These are phyloP conservation scores for Pluvialis apricaria DNA, from an alignment of 2,113 vertebrate genomes.

Conservation along the genomic window DNA sequence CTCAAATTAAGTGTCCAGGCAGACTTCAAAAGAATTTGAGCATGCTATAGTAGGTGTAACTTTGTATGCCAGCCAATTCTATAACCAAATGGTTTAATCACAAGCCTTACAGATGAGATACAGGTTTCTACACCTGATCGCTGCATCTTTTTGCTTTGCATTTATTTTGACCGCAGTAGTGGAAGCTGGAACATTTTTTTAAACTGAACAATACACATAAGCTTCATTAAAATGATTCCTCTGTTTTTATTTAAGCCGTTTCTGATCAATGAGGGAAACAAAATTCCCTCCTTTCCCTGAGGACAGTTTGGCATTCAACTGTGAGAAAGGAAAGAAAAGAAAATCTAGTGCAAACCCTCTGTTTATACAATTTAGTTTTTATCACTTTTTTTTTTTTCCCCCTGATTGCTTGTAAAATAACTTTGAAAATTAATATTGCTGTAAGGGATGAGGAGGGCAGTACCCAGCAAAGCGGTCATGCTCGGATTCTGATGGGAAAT, in stretches of 20 bases:
- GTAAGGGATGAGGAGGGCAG: no score
- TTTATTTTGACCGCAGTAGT: neutral
- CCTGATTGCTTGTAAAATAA: neutral
- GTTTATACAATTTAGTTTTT: neutral
- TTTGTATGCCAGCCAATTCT: conserved; percentile 51
- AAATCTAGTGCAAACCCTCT: neutral
- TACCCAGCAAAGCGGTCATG: neutral
- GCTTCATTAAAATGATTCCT: neutral
- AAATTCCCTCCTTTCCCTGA: conserved; percentile 21
- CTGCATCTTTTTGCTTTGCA: neutral
- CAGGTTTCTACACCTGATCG: neutral
- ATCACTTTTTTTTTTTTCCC: neutral
- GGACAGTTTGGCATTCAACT: conserved; percentile 15
- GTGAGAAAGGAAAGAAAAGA: neutral
- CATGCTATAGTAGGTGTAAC: conserved; percentile 40
- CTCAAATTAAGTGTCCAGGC: conserved; percentile 41
- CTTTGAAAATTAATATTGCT: neutral
- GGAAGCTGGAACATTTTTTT: neutral
- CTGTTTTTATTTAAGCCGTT: neutral
- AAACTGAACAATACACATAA: neutral
- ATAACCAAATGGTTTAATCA: conserved; percentile 68
- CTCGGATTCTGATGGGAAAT: neutral
- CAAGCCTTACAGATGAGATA: conserved; percentile 7
- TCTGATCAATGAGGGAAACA: neutral
- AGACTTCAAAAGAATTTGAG: conserved; percentile 59